Conservation (phyloP, 2,797 vertebrate genomes). For the Platalea minor region DNA sequence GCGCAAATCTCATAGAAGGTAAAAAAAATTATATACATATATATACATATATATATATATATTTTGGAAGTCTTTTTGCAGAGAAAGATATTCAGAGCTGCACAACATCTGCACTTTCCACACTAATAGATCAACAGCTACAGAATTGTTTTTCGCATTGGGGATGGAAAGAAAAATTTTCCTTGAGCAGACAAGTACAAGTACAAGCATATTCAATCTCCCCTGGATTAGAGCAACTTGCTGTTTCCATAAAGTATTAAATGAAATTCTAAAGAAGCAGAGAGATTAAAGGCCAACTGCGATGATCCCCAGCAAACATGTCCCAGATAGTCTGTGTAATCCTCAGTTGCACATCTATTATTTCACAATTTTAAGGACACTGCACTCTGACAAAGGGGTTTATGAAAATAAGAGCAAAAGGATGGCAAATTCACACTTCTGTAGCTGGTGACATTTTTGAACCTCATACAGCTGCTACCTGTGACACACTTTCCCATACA, state of each 20-base stretch:
- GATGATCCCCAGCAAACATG: background rate
- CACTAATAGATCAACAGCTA: background rate
- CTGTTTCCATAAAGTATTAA: conserved; percentile 29
- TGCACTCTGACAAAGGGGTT: background rate
- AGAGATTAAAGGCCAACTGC: conserved; percentile 28
- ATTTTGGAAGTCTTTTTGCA: background rate
- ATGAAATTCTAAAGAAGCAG: conserved; percentile 36
- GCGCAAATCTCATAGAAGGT: background rate
- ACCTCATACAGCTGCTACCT: background rate
- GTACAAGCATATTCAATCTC: background rate
- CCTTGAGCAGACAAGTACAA: background rate
- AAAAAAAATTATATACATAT: background rate
- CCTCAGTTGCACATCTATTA: background rate
- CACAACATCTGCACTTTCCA: background rate
- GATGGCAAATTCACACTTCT: background rate
- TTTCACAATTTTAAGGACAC: conserved; percentile 7
- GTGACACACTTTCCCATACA: background rate
- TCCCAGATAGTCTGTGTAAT: conserved; percentile 31
- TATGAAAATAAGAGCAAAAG: background rate
- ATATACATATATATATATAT: background rate
- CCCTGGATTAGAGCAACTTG: conserved; percentile 7
- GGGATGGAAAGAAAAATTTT: background rate
- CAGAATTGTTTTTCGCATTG: background rate
- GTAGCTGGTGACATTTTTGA: background rate
- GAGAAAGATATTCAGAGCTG: background rate